phyloP scores from a whole-genome alignment of 2,113 vertebrate species.

The Aviceda subcristata region DNA sequence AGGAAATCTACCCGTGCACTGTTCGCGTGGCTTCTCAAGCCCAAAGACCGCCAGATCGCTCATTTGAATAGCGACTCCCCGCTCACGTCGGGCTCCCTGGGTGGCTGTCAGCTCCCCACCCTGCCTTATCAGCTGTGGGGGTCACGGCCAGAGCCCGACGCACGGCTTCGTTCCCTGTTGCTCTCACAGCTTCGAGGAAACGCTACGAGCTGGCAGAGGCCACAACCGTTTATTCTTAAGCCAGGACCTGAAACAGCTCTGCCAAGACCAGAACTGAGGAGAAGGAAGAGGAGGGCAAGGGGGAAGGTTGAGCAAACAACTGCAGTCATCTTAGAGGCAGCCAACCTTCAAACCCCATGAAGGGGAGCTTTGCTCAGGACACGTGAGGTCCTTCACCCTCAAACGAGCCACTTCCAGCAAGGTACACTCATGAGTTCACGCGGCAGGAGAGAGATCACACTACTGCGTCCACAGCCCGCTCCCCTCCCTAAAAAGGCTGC shows the following conservation, averaged over 20 bases:
- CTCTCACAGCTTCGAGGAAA: neutral
- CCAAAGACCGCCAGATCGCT: neutral
- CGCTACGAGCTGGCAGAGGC: neutral
- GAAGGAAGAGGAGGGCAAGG: neutral
- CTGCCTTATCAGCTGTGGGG: neutral
- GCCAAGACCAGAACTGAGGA: neutral
- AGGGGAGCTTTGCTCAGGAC: neutral
- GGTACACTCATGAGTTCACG: rapidly evolving
- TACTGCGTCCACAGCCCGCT: neutral
- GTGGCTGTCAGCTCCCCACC: neutral
- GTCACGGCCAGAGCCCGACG: neutral
- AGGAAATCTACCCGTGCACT: neutral
- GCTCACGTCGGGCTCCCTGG: neutral
- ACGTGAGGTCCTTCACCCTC: neutral
- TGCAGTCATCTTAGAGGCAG: neutral
- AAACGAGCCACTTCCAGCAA: rapidly evolving
- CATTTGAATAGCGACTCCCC: neutral
- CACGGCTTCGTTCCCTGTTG: rapidly evolving
- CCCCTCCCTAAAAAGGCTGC: neutral
- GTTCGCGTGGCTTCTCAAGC: neutral
- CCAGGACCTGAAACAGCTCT: neutral
- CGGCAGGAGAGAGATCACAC: neutral
- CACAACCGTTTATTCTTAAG: neutral
- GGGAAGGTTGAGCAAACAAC: neutral
- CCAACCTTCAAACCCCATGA: rapidly evolving